phyloP scores from a whole-genome alignment of 2,888 invertebrate species.

The Melanophora roralis region DNA sequence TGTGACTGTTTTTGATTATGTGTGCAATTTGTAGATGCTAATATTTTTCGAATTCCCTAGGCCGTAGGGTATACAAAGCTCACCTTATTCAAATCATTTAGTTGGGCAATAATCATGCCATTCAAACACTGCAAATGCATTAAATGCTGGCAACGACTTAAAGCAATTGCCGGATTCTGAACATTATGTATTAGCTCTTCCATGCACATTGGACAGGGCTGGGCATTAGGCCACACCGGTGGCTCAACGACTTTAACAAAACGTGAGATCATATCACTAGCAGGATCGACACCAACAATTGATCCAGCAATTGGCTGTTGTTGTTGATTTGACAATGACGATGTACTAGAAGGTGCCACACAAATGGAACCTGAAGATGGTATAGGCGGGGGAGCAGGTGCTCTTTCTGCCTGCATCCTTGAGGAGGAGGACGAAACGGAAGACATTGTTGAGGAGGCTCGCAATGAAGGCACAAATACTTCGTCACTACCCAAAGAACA shows the following conservation, averaged over 20 bases:
- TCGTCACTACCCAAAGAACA: conserved; percentile 86
- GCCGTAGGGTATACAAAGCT: conserved; percentile 31
- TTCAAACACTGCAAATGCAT: conserved; percentile 89
- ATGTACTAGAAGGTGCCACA: conserved; percentile 64
- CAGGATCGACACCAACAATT: conserved; percentile 78
- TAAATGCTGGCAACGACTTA: conserved; percentile 87
- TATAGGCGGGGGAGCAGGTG: conserved; percentile 73
- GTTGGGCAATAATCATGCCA: conserved; percentile 84
- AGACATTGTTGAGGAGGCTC: conserved; percentile 69
- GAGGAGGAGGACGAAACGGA: conserved; percentile 52
- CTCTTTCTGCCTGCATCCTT: conserved; percentile 68
- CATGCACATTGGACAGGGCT: conserved; percentile 85
- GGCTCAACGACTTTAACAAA: conserved; percentile 84
- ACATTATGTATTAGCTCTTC: conserved; percentile 78
- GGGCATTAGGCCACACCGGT: conserved; percentile 83
- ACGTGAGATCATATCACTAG: conserved; percentile 81
- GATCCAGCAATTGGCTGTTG: conserved; percentile 76
- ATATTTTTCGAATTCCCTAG: too few relatives aligned
- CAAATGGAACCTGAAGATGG: conserved; percentile 66
- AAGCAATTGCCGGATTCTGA: conserved; percentile 81
- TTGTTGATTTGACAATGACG: conserved; percentile 64
- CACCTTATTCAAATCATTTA: conserved; percentile 77
- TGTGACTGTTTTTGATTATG: too few relatives aligned
- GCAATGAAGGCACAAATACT: conserved; percentile 79
- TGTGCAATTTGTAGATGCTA: too few relatives aligned